Conservation (phyloP, 2,113 vertebrate species). For the Columbina picui region DNA sequence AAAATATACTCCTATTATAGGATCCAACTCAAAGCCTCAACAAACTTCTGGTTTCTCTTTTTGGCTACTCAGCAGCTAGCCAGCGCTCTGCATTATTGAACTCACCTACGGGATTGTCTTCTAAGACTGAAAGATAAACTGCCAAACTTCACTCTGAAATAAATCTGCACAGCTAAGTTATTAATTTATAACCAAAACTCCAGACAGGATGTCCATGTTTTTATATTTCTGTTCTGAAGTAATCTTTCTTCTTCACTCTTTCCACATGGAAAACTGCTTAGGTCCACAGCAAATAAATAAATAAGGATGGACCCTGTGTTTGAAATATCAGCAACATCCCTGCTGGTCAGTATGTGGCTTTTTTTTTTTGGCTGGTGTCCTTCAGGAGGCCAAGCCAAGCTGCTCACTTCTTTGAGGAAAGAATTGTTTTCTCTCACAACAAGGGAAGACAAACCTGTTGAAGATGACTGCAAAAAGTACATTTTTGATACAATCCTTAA, state of each 20-base stretch:
- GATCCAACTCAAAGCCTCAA: not conserved
- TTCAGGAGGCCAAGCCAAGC: not conserved
- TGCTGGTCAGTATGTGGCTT: accelerated
- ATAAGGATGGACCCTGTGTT: not conserved
- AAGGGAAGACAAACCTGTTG: not conserved
- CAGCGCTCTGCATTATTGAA: not conserved
- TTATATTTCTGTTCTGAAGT: not conserved
- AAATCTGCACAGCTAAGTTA: not conserved
- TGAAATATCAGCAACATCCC: not conserved
- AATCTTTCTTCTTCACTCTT: not conserved
- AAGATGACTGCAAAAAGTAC: not conserved
- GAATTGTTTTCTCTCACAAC: not conserved
- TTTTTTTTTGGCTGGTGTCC: not conserved
- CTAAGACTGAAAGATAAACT: not conserved
- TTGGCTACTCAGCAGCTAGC: not conserved
- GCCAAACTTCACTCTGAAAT: not conserved
- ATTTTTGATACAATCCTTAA: not conserved
- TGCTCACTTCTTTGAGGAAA: not conserved
- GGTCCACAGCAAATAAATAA: not conserved
- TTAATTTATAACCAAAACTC: not conserved
- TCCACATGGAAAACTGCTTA: not conserved
- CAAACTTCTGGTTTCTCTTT: not conserved
- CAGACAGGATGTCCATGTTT: not conserved
- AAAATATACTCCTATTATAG: not conserved
- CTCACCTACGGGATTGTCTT: not conserved